Evolutionary conservation across 2,797 vertebrate species (phyloP).

Genomic region (Rhodeus uyekii): DNA sequence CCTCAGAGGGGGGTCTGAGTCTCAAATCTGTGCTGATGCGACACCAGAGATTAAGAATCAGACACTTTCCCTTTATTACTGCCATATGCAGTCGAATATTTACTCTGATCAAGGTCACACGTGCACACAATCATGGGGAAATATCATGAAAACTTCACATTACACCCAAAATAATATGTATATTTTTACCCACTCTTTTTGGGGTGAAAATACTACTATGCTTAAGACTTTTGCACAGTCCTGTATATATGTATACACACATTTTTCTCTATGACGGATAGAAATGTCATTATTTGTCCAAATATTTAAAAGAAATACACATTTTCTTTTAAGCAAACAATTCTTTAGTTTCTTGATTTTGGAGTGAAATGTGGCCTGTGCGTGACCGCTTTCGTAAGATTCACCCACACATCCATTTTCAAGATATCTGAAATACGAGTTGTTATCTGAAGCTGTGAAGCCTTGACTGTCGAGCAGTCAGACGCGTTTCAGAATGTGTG

Average conservation of each 20-base stretch:
- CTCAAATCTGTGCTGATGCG: slow-evolving; percentile 11
- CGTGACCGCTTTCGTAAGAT: no score
- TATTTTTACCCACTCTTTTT: no score
- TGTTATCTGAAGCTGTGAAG: background rate
- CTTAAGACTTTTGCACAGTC: no score
- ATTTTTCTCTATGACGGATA: background rate
- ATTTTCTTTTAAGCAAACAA: background rate
- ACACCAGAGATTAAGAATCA: slow-evolving; percentile 25
- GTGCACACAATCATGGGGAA: background rate
- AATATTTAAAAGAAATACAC: no score
- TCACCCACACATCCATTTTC: background rate
- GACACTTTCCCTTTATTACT: slow-evolving; percentile 7
- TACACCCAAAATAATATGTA: no score
- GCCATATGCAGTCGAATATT: background rate
- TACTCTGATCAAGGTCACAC: slow-evolving; percentile 14
- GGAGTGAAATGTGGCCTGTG: no score
- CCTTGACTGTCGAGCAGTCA: background rate
- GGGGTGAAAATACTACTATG: no score
- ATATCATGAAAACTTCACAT: background rate
- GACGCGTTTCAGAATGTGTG: background rate
- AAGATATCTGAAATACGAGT: background rate
- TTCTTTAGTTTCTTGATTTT: background rate
- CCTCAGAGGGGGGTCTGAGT: slow-evolving; percentile 13
- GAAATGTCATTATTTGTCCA: no score
- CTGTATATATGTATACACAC: no score